A percentile compares a stretch with the other conserved stretches of the same genome.
Conservation (phyloP, 1,140 invertebrate species). For the Tyrophagus putrescentiae region DNA sequence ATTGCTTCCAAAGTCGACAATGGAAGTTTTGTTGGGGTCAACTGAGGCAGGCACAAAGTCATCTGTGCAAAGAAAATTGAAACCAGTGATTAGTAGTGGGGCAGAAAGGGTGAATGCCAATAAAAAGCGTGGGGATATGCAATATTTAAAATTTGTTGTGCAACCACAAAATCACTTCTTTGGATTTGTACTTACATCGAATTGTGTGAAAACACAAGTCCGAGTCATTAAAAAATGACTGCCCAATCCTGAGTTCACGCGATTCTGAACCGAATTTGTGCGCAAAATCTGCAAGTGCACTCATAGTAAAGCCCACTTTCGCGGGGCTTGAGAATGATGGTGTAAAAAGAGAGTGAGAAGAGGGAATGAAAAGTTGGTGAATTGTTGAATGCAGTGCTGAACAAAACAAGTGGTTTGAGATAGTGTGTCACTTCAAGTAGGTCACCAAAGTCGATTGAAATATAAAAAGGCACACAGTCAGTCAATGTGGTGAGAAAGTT, state of each 20-base stretch:
- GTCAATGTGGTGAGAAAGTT: too few relatives aligned
- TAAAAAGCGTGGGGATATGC: neutral
- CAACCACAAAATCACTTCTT: neutral
- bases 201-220: slow-evolving; percentile 6
- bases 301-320: slow-evolving; percentile 19
- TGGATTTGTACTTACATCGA: slow-evolving; percentile 1
- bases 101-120: neutral
- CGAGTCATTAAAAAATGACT: slow-evolving; percentile 10
- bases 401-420: too few relatives aligned
- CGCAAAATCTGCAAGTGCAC: slow-evolving; percentile 13
- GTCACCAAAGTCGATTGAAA: too few relatives aligned
- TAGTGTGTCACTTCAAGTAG: too few relatives aligned
- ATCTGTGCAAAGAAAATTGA: slow-evolving; percentile 44
- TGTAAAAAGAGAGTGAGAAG: too few relatives aligned
- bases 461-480: too few relatives aligned
- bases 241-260: slow-evolving; percentile 13
- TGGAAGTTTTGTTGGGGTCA: slow-evolving; percentile 72
- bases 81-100: neutral
- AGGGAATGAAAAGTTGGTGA: too few relatives aligned
- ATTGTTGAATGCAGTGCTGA: too few relatives aligned
- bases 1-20: slow-evolving; percentile 67
- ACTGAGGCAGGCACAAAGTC: slow-evolving; percentile 95
- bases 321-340: too few relatives aligned
- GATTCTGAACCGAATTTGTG: slow-evolving; percentile 14
- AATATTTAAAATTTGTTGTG: neutral